phyloP scores from a whole-genome alignment of 2,888 invertebrate genomes.

The Drosophila helvetica region DNA sequence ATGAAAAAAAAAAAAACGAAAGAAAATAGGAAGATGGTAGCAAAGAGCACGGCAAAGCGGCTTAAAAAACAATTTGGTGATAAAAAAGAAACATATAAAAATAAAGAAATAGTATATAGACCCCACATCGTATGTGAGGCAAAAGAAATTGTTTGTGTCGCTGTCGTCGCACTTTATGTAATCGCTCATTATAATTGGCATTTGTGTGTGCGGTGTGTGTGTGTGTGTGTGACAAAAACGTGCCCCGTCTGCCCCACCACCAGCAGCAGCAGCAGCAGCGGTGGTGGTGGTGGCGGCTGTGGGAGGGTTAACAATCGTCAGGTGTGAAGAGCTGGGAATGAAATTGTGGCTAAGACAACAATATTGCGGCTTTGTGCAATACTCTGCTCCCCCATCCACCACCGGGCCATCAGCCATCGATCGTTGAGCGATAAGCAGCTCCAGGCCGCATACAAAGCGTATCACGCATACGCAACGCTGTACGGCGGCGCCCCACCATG shows the following conservation, averaged over 20 bases:
- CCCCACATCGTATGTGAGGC: constrained; percentile 14
- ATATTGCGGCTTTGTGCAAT: constrained; percentile 45
- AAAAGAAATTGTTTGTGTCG: constrained; percentile 58
- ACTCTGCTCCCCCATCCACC: constrained; percentile 29
- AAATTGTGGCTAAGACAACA: constrained; percentile 28
- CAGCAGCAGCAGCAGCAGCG: background rate
- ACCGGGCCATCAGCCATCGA: constrained; percentile 38
- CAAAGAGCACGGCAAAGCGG: constrained; percentile 50
- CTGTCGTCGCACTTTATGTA: constrained; percentile 62
- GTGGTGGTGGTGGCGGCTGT: constrained; percentile 1
- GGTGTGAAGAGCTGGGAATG: constrained; percentile 43
- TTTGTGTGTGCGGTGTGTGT: constrained; percentile 41
- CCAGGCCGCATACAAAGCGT: constrained; percentile 44
- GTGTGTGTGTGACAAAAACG: constrained; percentile 59
- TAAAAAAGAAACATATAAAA: background rate
- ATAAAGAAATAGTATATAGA: background rate
- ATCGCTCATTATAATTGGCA: constrained; percentile 76
- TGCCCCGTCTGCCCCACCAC: constrained; percentile 26
- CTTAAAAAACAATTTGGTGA: constrained; percentile 59
- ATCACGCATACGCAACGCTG: constrained; percentile 66
- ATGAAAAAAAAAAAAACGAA: background rate
- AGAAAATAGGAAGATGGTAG: constrained; percentile 18
- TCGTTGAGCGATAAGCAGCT: constrained; percentile 55
- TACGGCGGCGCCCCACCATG: constrained; percentile 25
- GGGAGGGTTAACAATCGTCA: constrained; percentile 46